Evolutionary conservation across 1,140 invertebrate species (phyloP), one percentile per base, ranked within the genome.

Genomic region (Drosophila punjabiensis): DNA sequence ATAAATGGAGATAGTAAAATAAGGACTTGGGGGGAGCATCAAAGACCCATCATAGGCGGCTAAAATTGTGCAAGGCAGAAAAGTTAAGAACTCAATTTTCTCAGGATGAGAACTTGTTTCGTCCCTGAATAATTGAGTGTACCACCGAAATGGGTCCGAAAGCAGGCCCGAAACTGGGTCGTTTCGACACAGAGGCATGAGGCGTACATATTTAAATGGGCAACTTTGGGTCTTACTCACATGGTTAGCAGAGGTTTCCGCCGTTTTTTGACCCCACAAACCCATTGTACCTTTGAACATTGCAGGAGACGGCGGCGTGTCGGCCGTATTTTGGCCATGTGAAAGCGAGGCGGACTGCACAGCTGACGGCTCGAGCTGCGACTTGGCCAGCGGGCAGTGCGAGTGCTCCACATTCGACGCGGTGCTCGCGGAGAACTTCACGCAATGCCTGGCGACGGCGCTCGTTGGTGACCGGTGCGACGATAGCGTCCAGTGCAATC

Each of bases 401-500:
- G 68, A 70, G 61, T 93, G 92, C 60, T 45, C 69, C 61, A 74
- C 70, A 53, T 88, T 90, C 30, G 86, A 90, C 65, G 43, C 65
- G 58, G 92, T 93, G 24, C 76, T 93, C 59, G 82, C 92, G 11
- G 80, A 56, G 35, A 79, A 89, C 43, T 92, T 79, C 39, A 76
- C 86, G 47, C 45, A 64, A 92, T 93, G 92, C 83, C 77, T 93
- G 80, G 82, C 80, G 63, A 89, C 84, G 79, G 77, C 91, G 50
- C 90, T 77, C 62, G 71, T 92, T 93, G 92, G 92, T 81, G 92
- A 93, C 66, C 50, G 63, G 82, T 93, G 92, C 82, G 80, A 90
- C 71, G 90, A 92, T 43, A 79, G 76, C 52, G 84, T 84, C 87
- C 92, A 93, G 85, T 93, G 92, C 81, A 92, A 91, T 92, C 92